These are phyloP conservation scores for Nudaria mundana DNA, from an alignment of 2,888 invertebrate genomes.

Conservation along the genomic window DNA sequence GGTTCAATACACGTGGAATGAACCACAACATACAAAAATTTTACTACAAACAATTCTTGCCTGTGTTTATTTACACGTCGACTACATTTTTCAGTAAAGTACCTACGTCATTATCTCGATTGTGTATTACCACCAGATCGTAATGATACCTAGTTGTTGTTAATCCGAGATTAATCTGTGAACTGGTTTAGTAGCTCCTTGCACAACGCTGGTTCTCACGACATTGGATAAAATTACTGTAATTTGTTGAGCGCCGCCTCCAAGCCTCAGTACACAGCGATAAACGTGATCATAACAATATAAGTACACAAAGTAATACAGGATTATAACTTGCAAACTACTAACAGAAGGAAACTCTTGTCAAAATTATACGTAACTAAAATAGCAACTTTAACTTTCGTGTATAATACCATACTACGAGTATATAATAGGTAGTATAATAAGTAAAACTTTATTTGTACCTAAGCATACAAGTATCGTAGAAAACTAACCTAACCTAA, in stretches of 20 bases:
- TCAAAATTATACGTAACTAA: too few species aligned
- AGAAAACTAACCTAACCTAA: too few species aligned
- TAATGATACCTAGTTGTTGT: constrained; percentile 67
- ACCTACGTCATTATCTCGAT: constrained; percentile 38
- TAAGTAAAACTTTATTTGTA: too few species aligned
- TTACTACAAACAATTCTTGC: too few species aligned
- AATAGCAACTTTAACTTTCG: too few species aligned
- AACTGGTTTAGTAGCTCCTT: constrained; percentile 68
- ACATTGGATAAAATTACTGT: constrained; percentile 75
- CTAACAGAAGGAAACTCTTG: too few species aligned
- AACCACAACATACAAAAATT: too few species aligned
- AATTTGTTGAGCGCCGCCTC: constrained; percentile 42
- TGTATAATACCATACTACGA: too few species aligned
- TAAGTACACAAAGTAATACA: constrained; percentile 19
- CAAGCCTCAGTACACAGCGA: constrained; percentile 27
- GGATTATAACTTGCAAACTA: constrained; percentile 28
- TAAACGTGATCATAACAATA: constrained; percentile 44
- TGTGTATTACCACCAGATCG: constrained; percentile 57
- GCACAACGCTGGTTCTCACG: constrained; percentile 70
- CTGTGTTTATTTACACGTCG: too few species aligned
- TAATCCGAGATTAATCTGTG: constrained; percentile 61
- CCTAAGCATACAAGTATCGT: too few species aligned
- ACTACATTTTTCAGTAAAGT: constrained; percentile 24
- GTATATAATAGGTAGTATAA: too few species aligned
- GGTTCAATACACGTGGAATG: too few species aligned